phyloP scores from a whole-genome alignment of 2,797 vertebrate genomes.

The Chiloscyllium punctatum region DNA sequence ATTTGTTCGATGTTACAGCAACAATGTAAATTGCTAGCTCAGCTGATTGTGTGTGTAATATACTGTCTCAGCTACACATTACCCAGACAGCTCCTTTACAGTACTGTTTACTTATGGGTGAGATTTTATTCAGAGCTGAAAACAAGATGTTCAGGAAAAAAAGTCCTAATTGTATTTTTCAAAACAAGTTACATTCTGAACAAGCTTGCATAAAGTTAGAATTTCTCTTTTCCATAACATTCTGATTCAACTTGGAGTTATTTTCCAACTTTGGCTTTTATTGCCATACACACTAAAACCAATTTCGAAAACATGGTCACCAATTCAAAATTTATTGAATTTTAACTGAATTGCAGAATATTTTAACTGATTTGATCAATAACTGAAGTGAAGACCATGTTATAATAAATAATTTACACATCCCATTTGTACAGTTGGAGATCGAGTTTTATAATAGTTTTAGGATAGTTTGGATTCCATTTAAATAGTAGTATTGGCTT shows the following conservation, averaged over 20 bases:
- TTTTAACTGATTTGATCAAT: not conserved
- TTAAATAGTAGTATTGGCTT: not conserved
- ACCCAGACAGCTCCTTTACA: not conserved
- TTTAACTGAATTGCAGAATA: not conserved
- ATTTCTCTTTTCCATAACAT: not conserved
- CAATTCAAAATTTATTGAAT: not conserved
- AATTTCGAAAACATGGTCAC: not conserved
- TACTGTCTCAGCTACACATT: not conserved
- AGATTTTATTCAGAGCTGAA: not conserved
- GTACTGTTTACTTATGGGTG: not conserved
- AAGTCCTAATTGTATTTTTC: not conserved
- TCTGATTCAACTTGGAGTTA: not conserved
- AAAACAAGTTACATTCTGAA: not conserved
- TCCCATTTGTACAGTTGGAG: not conserved
- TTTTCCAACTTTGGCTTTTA: not conserved
- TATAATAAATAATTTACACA: not conserved
- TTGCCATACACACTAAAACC: not conserved
- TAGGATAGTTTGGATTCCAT: not conserved
- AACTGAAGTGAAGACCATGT: not conserved
- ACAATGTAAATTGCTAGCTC: not conserved
- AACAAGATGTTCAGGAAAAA: not conserved
- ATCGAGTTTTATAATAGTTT: not conserved
- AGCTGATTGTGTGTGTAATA: not conserved
- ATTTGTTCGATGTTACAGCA: not conserved
- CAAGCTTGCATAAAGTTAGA: not conserved